These are phyloP conservation scores for Rhinopomastus cyanomelas DNA, from an alignment of 2,113 vertebrate genomes.

Conservation along the genomic window DNA sequence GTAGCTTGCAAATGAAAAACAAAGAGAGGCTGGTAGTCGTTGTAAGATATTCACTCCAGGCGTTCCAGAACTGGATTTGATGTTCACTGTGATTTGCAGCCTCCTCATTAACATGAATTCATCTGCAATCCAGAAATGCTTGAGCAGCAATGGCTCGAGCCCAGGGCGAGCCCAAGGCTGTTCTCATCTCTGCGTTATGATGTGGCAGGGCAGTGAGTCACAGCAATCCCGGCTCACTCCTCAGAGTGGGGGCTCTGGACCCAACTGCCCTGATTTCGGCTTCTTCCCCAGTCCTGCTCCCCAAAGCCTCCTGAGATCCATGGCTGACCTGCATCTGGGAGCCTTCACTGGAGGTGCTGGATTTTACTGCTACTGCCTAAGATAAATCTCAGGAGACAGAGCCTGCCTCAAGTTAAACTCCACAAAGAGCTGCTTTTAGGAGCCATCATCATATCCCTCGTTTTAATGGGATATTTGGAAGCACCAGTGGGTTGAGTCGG, in stretches of 20 bases:
- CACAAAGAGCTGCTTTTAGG: neutral
- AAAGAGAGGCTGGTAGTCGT: slow-evolving; percentile 30
- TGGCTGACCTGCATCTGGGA: neutral
- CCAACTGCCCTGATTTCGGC: neutral
- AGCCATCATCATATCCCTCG: neutral
- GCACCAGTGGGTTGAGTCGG: neutral
- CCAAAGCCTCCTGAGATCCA: neutral
- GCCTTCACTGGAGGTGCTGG: neutral
- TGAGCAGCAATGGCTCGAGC: slow-evolving; percentile 52
- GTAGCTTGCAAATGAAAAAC: slow-evolving; percentile 56
- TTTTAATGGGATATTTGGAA: neutral
- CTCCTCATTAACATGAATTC: slow-evolving; percentile 60
- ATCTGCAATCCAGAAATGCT: slow-evolving; percentile 71
- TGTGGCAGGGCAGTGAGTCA: slow-evolving; percentile 55
- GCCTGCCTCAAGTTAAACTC: neutral
- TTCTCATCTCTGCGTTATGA: slow-evolving; percentile 15
- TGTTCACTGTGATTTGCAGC: slow-evolving; percentile 56
- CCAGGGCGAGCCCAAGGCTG: slow-evolving; percentile 57
- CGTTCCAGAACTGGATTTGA: slow-evolving; percentile 38
- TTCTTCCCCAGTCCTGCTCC: neutral
- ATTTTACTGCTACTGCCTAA: neutral
- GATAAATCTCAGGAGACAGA: neutral
- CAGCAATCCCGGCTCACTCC: neutral
- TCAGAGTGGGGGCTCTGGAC: neutral
- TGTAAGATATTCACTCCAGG: slow-evolving; percentile 54